These are phyloP conservation scores for Morinoia aosen DNA, from an alignment of 2,888 invertebrate species.

Conservation along the genomic window DNA sequence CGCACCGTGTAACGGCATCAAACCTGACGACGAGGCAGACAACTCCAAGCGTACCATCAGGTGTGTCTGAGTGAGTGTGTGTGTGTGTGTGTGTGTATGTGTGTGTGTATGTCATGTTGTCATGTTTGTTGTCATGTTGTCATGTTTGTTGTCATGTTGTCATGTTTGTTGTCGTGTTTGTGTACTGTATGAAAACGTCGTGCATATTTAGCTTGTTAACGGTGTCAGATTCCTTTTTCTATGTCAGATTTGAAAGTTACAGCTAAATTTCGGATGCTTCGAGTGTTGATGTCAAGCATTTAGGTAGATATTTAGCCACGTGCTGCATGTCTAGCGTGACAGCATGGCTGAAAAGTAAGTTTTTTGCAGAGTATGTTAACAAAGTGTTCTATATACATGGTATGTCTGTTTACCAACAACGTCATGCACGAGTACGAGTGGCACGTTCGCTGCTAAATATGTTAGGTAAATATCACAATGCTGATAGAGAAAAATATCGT, in stretches of 20 bases:
- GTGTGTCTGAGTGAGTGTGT: neutral
- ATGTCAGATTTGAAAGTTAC: no score
- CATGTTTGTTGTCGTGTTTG: no score
- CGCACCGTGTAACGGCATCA: slow-evolving; percentile 5
- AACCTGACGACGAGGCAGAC: neutral
- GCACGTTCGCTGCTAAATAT: neutral
- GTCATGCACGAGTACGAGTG: neutral
- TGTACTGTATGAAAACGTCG: neutral
- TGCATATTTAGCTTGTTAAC: neutral
- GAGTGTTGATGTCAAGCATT: no score
- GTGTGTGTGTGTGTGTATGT: neutral
- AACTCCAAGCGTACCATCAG: slow-evolving; percentile 43
- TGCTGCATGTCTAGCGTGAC: no score
- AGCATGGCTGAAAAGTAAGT: neutral
- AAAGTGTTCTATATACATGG: neutral
- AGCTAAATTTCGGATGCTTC: no score
- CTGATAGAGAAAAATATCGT: no score
- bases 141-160: no score
- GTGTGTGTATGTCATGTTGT: no score
- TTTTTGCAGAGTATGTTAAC: neutral
- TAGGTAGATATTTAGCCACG: no score
- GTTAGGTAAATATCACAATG: no score
- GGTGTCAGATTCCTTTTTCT: no score
- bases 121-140: no score
- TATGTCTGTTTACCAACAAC: neutral